Evolutionary conservation across 2,797 vertebrate species (phyloP), one percentile per base, ranked within the genome.

Genomic region (Anabacerthia variegaticeps): DNA sequence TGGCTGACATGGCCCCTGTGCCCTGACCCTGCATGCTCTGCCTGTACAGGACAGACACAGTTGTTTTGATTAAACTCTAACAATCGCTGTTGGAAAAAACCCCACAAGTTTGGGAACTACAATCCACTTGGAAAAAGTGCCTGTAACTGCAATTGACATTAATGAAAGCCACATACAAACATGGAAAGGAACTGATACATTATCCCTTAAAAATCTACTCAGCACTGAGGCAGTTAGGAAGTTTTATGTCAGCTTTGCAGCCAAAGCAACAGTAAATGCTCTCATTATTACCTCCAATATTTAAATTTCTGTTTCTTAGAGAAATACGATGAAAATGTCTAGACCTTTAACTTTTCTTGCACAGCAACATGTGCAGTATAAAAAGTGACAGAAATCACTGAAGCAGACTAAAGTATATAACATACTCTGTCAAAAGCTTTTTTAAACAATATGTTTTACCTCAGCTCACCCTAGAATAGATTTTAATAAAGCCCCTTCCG

Each of bases 261-360:
- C 92, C 80, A 92, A 95, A 97, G 93, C 77, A 97, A 95, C 75
- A 92, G 69, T 73, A 95, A 95, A 94, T 82, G 90, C 51, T 95
- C 72, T 77, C 76, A 92, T 96, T 96, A 96, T 92, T 97, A 95
- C 88, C 91, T 94, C 89, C 87, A 93, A 93, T 94, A 97, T 95
- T 96, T 95, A 96, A 95, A 94, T 96, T 91, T 95, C 91, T 96
- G 37, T 95, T 96, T 95, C 91, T 92, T 94, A 82, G 68, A 76
- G 88, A 96, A 95, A 93, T 94, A 95, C 84, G 92, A 96, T 93
- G 93, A 97, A 96, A 97, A 97, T 83, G 95, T 94, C 96, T 88
- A 92, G 96, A 94, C 85, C 71, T 96, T 96, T 97, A 96, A 96
- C 93, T 94, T 95, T 94, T 75, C 88, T 95, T 92, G 74, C 76